These are phyloP conservation scores for Triplophysa yarkandensis DNA, from an alignment of 2,797 vertebrate genomes.

Conservation along the genomic window DNA sequence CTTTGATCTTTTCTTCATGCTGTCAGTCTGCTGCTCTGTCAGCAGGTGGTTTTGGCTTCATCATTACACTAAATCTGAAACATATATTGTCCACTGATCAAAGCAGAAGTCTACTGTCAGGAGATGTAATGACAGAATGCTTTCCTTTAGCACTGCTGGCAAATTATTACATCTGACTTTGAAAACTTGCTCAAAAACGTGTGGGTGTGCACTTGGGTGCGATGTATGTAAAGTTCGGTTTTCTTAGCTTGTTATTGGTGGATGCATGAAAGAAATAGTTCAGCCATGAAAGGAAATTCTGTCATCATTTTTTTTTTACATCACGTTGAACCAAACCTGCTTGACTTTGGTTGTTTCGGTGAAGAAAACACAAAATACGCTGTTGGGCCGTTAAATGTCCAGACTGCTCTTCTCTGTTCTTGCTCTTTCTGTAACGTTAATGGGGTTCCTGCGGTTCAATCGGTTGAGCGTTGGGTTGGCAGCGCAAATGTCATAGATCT, in stretches of 20 bases:
- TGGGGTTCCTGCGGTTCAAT: too few species aligned
- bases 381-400: neutral
- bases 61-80: conserved; percentile 36
- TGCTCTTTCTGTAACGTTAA: too few species aligned
- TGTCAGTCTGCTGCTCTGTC: conserved; percentile 15
- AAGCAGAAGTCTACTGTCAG: conserved; percentile 32
- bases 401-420: neutral
- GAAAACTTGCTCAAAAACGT: neutral
- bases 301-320: neutral
- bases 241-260: neutral
- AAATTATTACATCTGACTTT: conserved; percentile 23
- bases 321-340: neutral
- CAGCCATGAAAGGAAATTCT: neutral
- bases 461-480: too few species aligned
- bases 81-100: conserved; percentile 24
- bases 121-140: conserved; percentile 21
- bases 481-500: too few species aligned
- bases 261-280: neutral
- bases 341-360: neutral
- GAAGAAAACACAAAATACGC: neutral
- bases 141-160: conserved; percentile 9
- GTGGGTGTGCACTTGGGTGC: conserved; percentile 1
- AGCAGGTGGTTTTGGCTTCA: conserved; percentile 40
- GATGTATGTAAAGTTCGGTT: neutral
- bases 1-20: conserved; percentile 34